Conservation (phyloP, 2,888 invertebrate genomes). For the Rosalia funebris region DNA sequence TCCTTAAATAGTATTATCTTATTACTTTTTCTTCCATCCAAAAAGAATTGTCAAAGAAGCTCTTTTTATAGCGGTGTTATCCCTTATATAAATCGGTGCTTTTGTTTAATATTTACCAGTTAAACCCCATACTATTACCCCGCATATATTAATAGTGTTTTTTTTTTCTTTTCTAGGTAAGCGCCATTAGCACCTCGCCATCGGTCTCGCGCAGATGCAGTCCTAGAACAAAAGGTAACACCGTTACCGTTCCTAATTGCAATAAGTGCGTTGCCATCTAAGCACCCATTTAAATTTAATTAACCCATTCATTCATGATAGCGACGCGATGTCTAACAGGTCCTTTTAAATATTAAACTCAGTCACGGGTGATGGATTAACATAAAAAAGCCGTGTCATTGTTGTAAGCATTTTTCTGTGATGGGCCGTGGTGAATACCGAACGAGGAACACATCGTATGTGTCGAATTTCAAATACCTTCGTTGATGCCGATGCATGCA, state of each 20-base stretch:
- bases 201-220: too few species aligned
- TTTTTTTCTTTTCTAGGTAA: too few species aligned
- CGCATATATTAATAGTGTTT: too few species aligned
- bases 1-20: too few species aligned
- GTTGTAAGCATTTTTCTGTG: constrained; percentile 7
- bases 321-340: constrained; percentile 1
- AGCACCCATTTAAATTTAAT: neutral
- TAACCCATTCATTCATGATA: neutral
- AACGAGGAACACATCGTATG: neutral
- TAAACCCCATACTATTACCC: too few species aligned
- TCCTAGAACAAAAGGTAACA: neutral
- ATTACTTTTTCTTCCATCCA: too few species aligned
- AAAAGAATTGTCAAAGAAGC: too few species aligned
- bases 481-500: too few species aligned
- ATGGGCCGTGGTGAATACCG: neutral
- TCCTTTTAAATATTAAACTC: constrained; percentile 9
- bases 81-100: too few species aligned
- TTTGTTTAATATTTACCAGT: too few species aligned
- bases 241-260: neutral
- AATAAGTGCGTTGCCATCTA: neutral
- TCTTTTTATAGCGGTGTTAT: too few species aligned
- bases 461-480: neutral
- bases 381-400: constrained; percentile 10
- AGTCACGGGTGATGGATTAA: constrained; percentile 6
- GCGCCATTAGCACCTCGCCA: too few species aligned